Conservation (phyloP, 1,140 invertebrate species). For the Agrilus planipennis region DNA sequence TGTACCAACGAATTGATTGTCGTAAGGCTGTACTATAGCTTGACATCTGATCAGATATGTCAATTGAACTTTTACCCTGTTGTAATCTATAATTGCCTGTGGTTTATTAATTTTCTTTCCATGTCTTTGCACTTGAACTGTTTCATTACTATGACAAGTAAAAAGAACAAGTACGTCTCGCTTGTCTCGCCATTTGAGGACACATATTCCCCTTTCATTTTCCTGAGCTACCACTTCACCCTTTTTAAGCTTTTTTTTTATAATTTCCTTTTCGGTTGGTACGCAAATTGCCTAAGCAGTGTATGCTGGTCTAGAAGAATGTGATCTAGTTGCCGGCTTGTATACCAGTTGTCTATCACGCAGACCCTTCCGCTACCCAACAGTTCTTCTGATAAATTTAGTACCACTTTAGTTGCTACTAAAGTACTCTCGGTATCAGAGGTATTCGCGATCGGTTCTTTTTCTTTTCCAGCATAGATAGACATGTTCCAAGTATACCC, state of each 20-base stretch:
- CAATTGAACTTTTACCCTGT: slow-evolving; percentile 30
- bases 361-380: slow-evolving; percentile 29
- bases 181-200: slow-evolving; percentile 33
- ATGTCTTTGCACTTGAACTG: slow-evolving; percentile 18
- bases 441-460: neutral
- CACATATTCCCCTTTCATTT: slow-evolving; percentile 27
- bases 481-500: slow-evolving; percentile 15
- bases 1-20: slow-evolving; percentile 25
- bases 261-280: slow-evolving; percentile 25
- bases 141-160: slow-evolving; percentile 25
- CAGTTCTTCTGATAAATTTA: slow-evolving; percentile 20
- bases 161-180: slow-evolving; percentile 26
- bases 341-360: slow-evolving; percentile 35
- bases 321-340: slow-evolving; percentile 26
- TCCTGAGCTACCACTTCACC: slow-evolving; percentile 25
- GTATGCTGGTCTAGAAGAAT: slow-evolving; percentile 28
- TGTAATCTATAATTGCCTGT: slow-evolving; percentile 28
- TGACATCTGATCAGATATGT: slow-evolving; percentile 31
- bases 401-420: slow-evolving; percentile 21
- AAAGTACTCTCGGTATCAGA: too few relatives aligned
- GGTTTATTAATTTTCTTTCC: slow-evolving; percentile 24
- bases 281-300: slow-evolving; percentile 26
- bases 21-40: slow-evolving; percentile 10
- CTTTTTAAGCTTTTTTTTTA: slow-evolving; percentile 26
- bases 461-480: slow-evolving; percentile 20